Evolutionary conservation across 2,797 vertebrate species (phyloP).

Genomic region (Sebastes hubbsi): DNA sequence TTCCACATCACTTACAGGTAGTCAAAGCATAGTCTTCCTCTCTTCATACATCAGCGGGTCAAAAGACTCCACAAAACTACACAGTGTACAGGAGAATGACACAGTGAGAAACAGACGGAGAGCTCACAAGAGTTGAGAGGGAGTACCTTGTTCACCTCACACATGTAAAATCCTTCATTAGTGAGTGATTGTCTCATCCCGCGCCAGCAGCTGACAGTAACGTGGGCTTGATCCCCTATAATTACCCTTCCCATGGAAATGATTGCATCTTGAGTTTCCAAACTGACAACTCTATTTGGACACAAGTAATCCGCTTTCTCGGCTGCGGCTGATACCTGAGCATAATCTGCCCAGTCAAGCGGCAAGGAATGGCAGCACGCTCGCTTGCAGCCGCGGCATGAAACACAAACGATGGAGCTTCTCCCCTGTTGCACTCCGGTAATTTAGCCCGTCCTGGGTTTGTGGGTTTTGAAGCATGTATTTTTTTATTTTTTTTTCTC

Average conservation of each 20-base stretch:
- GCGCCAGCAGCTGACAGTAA: slow-evolving; percentile 74
- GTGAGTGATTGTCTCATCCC: slow-evolving; percentile 79
- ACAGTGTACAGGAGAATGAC: not conserved
- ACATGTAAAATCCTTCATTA: slow-evolving; percentile 83
- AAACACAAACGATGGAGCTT: slow-evolving; percentile 64
- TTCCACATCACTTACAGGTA: slow-evolving; percentile 26
- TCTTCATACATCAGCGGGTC: not conserved
- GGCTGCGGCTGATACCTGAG: slow-evolving; percentile 82
- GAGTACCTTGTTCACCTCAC: slow-evolving; percentile 69
- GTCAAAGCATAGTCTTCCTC: slow-evolving; percentile 23
- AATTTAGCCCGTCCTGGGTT: slow-evolving; percentile 76
- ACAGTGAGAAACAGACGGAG: slow-evolving; percentile 8
- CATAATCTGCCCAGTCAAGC: slow-evolving; percentile 82
- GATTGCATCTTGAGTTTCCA: slow-evolving; percentile 83
- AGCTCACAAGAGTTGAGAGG: slow-evolving; percentile 29
- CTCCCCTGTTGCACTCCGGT: slow-evolving; percentile 58
- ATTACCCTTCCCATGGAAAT: slow-evolving; percentile 81
- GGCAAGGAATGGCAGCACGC: slow-evolving; percentile 68
- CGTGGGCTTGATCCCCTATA: slow-evolving; percentile 76
- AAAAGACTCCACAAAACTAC: slow-evolving; percentile 22
- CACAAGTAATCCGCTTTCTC: slow-evolving; percentile 83
- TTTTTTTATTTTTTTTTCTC: slow-evolving; percentile 49
- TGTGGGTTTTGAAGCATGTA: slow-evolving; percentile 68
- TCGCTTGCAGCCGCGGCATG: slow-evolving; percentile 41
- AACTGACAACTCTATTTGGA: slow-evolving; percentile 86